These are phyloP conservation scores for human DNA, from an alignment of 2,113 vertebrate species.

Conservation along the genomic window DNA sequence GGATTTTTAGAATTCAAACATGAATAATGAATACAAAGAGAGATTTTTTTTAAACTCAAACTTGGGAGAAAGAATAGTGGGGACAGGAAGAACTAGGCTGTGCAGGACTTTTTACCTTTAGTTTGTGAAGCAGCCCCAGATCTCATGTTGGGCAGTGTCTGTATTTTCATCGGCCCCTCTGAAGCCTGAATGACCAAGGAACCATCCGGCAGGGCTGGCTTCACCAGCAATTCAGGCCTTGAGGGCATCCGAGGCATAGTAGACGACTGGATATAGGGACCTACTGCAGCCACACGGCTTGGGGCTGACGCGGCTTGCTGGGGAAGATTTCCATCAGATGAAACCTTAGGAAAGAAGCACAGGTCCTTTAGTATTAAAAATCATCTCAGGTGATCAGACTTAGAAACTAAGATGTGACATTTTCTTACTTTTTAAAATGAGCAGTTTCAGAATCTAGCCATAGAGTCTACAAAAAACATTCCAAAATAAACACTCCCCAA, in stretches of 20 bases:
- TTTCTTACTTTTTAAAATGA: background rate
- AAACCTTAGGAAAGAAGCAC: slow-evolving; percentile 82
- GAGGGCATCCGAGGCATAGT: slow-evolving; percentile 93
- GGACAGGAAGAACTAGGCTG: rapidly evolving
- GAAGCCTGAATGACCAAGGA: slow-evolving; percentile 85
- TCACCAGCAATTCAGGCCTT: slow-evolving; percentile 92
- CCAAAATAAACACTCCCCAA: background rate
- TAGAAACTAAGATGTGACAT: background rate
- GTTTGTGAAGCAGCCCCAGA: slow-evolving; percentile 78
- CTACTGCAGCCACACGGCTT: slow-evolving; percentile 95
- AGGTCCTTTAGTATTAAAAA: background rate
- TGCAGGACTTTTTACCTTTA: slow-evolving; percentile 72
- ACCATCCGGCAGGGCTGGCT: slow-evolving; percentile 91
- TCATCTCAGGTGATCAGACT: background rate
- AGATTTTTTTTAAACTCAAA: background rate
- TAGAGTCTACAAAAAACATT: background rate
- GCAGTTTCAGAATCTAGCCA: background rate
- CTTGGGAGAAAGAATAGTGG: background rate
- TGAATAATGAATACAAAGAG: background rate
- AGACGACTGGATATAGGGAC: slow-evolving; percentile 97
- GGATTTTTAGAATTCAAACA: background rate
- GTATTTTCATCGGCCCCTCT: slow-evolving; percentile 86
- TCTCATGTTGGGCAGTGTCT: slow-evolving; percentile 86
- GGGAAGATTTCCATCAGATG: slow-evolving; percentile 85
- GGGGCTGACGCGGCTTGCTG: slow-evolving; percentile 87